Evolutionary conservation across 2,888 invertebrate genomes (phyloP).

Genomic region (Netelia melanura): DNA sequence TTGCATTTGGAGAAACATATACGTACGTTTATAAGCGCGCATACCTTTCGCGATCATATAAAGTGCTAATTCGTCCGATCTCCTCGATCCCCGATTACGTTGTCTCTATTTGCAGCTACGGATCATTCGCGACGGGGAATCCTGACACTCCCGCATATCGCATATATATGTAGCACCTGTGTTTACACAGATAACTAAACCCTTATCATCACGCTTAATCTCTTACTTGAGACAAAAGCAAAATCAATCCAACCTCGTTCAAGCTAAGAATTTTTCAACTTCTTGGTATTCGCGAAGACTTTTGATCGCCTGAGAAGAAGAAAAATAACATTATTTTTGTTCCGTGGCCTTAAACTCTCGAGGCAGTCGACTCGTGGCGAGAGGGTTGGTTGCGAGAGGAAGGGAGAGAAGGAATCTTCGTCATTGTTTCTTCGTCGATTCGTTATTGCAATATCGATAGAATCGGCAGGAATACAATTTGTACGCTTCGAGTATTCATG

Average conservation of each 20-base stretch:
- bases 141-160: conserved; percentile 15
- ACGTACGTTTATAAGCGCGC: conserved; percentile 23
- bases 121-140: conserved; percentile 46
- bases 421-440: conserved; percentile 38
- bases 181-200: neutral
- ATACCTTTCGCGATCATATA: conserved; percentile 29
- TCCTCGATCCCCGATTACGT: conserved; percentile 43
- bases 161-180: neutral
- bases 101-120: conserved; percentile 51
- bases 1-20: neutral
- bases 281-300: conserved; percentile 17
- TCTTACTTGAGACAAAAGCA: neutral
- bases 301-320: neutral
- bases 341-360: conserved; percentile 22
- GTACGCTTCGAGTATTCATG: too few relatives aligned
- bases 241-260: neutral
- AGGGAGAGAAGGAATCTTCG: conserved; percentile 25
- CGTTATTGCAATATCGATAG: conserved; percentile 46
- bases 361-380: conserved; percentile 16
- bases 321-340: conserved; percentile 45
- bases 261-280: neutral
- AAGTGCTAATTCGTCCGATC: conserved; percentile 55
- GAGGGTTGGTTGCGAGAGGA: too few relatives aligned
- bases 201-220: too few relatives aligned
- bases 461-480: neutral